Percentiles rank a stretch among this genome's conserved stretches.
These are phyloP conservation scores for Sarotherodon lohbergeri DNA, from an alignment of 2,113 vertebrate species.

Conservation along the genomic window DNA sequence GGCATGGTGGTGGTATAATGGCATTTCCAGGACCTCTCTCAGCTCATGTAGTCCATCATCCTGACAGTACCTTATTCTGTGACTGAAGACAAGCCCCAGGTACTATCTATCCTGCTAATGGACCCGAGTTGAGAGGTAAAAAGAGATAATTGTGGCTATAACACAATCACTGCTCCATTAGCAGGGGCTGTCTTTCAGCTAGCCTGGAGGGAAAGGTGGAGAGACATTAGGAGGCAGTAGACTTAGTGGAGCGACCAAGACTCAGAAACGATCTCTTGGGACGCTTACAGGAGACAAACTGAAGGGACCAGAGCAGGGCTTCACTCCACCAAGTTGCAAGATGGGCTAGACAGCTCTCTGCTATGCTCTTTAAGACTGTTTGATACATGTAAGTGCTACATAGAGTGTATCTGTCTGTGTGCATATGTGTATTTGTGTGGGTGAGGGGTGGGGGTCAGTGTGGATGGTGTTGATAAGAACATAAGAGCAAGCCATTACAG, in stretches of 20 bases:
- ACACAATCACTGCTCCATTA: conserved; percentile 65
- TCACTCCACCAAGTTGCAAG: background rate
- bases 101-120: conserved; percentile 63
- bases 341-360: conserved; percentile 10
- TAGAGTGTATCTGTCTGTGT: background rate
- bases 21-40: conserved; percentile 39
- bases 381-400: conserved; percentile 2
- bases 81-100: conserved; percentile 20
- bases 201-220: conserved; percentile 8
- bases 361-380: background rate
- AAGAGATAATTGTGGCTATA: conserved; percentile 62
- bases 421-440: background rate
- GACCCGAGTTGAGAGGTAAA: conserved; percentile 50
- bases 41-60: conserved; percentile 32
- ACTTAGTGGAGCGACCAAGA: conserved; percentile 12
- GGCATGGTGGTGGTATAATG: conserved; percentile 11
- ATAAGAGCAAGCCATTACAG: background rate
- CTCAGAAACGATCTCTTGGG: conserved; percentile 7
- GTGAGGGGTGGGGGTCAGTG: conserved; percentile 4
- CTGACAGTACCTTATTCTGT: conserved; percentile 39
- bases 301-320: conserved; percentile 6
- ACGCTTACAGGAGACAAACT: background rate
- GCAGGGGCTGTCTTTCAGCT: conserved; percentile 36
- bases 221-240: conserved; percentile 22
- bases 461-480: conserved; percentile 45